A percentile compares a stretch with the other conserved stretches of the same genome.
Conservation (phyloP, 2,888 invertebrate species). For the Dicyrtomina minuta region DNA sequence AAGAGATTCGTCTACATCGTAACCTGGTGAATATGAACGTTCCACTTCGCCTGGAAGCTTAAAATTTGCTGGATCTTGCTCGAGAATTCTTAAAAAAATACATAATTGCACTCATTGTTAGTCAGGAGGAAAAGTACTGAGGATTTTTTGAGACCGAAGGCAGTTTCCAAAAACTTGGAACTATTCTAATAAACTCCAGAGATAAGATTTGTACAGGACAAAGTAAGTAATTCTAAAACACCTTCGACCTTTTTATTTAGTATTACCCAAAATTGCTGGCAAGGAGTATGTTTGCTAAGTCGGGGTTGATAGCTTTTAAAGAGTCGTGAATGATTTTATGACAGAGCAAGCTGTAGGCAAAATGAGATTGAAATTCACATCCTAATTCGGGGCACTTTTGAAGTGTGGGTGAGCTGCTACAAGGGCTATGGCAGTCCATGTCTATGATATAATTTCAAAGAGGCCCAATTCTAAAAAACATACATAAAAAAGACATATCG, state of each 20-base stretch:
- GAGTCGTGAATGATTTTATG: slow-evolving; percentile 4
- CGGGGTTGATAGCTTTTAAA: not conserved
- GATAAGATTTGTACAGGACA: no score
- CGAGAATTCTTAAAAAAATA: not conserved
- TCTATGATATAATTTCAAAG: no score
- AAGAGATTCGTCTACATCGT: no score
- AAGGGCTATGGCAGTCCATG: no score
- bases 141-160: not conserved
- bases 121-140: not conserved
- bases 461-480: no score
- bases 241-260: no score
- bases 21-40: no score
- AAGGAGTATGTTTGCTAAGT: not conserved
- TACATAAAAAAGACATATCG: no score
- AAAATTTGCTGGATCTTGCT: not conserved
- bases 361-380: not conserved
- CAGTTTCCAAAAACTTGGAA: no score
- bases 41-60: no score
- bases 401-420: no score
- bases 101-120: not conserved
- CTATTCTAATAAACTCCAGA: no score
- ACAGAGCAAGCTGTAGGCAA: slow-evolving; percentile 1
- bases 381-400: slow-evolving; percentile 2
- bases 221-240: not conserved
- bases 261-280: slow-evolving; percentile 1